phyloP scores from a whole-genome alignment of 2,113 vertebrate genomes.

The Caloenas nicobarica region DNA sequence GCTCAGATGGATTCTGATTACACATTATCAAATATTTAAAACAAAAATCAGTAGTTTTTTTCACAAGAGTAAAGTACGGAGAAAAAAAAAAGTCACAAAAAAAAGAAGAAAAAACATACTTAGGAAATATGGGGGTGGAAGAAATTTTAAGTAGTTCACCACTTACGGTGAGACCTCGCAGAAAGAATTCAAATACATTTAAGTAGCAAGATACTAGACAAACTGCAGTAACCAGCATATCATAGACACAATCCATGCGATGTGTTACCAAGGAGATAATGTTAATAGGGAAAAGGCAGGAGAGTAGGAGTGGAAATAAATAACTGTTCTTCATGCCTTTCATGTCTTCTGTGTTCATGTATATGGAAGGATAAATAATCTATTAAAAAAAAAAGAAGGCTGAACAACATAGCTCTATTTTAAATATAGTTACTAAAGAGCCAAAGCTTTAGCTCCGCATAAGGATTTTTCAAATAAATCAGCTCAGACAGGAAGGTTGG shows the following conservation, averaged over 20 bases:
- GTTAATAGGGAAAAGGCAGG: conserved; percentile 35
- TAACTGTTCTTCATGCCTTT: conserved; percentile 41
- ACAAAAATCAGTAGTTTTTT: neutral
- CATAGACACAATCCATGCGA: conserved; percentile 4
- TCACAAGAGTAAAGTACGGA: neutral
- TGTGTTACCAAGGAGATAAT: conserved; percentile 63
- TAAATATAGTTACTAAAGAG: conserved; percentile 6
- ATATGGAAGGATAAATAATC: conserved; percentile 54
- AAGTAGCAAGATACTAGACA: neutral
- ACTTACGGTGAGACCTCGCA: neutral
- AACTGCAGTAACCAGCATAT: neutral
- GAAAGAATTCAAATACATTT: neutral
- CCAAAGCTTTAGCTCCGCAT: neutral
- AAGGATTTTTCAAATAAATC: neutral
- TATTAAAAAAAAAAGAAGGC: neutral
- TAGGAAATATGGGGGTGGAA: neutral
- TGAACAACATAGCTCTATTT: neutral
- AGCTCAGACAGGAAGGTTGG: neutral
- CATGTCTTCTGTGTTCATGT: neutral
- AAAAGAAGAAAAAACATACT: neutral
- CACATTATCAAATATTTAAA: neutral
- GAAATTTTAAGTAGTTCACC: neutral
- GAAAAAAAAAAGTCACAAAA: neutral
- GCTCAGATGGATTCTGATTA: neutral
- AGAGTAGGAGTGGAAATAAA: conserved; percentile 43